These are phyloP conservation scores for Meta bourneti DNA, from an alignment of 2,888 invertebrate genomes.

Conservation along the genomic window DNA sequence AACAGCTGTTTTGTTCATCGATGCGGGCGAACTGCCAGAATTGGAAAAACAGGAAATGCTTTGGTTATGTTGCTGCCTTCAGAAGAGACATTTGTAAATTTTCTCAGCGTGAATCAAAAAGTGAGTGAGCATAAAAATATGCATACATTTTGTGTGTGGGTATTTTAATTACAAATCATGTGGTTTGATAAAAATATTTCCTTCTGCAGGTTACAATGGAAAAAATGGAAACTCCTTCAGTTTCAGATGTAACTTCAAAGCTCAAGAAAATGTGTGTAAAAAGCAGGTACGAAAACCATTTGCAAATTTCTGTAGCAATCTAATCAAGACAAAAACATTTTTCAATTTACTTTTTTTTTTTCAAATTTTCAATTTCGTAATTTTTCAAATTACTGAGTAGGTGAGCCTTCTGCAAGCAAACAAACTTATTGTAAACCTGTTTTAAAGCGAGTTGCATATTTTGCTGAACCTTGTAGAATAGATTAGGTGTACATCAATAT, in stretches of 20 bases:
- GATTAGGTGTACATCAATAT: no score
- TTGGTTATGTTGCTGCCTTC: slow-evolving; percentile 90
- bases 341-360: no score
- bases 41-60: slow-evolving; percentile 92
- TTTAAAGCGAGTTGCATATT: no score
- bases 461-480: no score
- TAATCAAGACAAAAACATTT: no score
- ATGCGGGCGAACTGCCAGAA: slow-evolving; percentile 95
- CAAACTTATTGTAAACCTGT: no score
- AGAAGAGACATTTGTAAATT: slow-evolving; percentile 94
- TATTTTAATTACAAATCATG: no score
- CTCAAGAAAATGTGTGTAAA: slow-evolving; percentile 55
- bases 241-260: slow-evolving; percentile 36
- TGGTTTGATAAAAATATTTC: neutral
- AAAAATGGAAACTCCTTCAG: slow-evolving; percentile 28
- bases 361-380: no score
- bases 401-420: no score
- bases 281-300: slow-evolving; percentile 55
- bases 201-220: slow-evolving; percentile 46
- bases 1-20: slow-evolving; percentile 92
- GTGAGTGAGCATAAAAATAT: slow-evolving; percentile 82
- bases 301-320: no score
- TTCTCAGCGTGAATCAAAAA: slow-evolving; percentile 93
- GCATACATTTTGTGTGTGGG: neutral
- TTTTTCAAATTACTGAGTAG: no score